Percentiles rank a stretch among this genome's conserved stretches.
Conservation (phyloP, 2,797 vertebrate species). For the Discoglossus pictus region DNA sequence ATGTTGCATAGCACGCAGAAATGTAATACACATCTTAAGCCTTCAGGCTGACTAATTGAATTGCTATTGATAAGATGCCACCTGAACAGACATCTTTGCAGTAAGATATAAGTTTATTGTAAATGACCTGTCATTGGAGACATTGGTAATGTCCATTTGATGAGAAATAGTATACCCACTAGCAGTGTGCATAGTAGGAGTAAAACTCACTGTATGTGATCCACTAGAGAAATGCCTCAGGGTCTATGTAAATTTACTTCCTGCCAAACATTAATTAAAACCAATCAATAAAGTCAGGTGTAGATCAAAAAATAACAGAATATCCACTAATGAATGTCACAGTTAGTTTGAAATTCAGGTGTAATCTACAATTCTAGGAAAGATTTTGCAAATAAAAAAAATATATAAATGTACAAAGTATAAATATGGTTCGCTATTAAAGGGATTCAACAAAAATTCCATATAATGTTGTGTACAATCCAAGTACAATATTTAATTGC, state of each 20-base stretch:
- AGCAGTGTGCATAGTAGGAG: slow-evolving; percentile 63
- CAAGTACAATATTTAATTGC: too few relatives aligned
- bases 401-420: too few relatives aligned
- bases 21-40: slow-evolving; percentile 55
- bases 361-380: slow-evolving; percentile 31
- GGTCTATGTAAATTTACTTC: slow-evolving; percentile 73
- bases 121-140: slow-evolving; percentile 76
- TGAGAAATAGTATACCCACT: slow-evolving; percentile 78
- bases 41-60: slow-evolving; percentile 82
- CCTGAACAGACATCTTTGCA: slow-evolving; percentile 76
- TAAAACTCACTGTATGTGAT: slow-evolving; percentile 53
- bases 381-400: too few relatives aligned
- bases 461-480: too few relatives aligned
- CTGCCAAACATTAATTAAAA: slow-evolving; percentile 73
- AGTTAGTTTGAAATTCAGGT: slow-evolving; percentile 22
- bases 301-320: slow-evolving; percentile 58
- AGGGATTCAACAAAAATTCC: too few relatives aligned
- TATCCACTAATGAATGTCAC: slow-evolving; percentile 37
- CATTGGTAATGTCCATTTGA: slow-evolving; percentile 73
- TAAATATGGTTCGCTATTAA: too few relatives aligned
- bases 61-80: slow-evolving; percentile 83
- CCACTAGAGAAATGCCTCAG: slow-evolving; percentile 69
- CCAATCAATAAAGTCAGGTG: slow-evolving; percentile 67
- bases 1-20: slow-evolving; percentile 54
- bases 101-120: slow-evolving; percentile 71